Evolutionary conservation across 2,797 vertebrate genomes (phyloP).

Genomic region (Tinamus major): DNA sequence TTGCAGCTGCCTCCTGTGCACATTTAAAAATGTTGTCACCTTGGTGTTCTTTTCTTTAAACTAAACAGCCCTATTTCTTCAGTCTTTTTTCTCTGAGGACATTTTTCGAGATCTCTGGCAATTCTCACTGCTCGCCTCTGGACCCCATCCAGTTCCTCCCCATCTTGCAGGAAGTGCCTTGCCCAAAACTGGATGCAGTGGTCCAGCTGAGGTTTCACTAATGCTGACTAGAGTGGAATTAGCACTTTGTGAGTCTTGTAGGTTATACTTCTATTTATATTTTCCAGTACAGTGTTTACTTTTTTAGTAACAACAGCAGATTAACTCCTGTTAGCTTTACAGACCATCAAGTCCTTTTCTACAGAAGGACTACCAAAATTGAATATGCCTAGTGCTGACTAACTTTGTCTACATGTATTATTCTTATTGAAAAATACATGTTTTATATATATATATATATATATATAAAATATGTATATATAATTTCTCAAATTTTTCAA

Average conservation of each 20-base stretch:
- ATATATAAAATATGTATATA: too few relatives aligned
- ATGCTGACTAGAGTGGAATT: not conserved
- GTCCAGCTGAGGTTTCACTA: not conserved
- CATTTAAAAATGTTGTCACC: not conserved
- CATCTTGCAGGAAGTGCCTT: not conserved
- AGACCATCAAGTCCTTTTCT: not conserved
- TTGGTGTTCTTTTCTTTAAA: not conserved
- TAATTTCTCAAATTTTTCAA: not conserved
- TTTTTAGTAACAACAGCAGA: not conserved
- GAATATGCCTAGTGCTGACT: not conserved
- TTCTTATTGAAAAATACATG: not conserved
- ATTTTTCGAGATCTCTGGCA: constrained; percentile 1
- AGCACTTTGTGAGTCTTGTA: not conserved
- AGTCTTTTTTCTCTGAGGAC: accelerated
- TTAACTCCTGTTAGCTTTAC: not conserved
- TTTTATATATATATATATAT: not conserved
- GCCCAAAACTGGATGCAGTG: not conserved
- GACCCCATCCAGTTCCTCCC: not conserved
- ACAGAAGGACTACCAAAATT: not conserved
- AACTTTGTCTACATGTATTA: not conserved
- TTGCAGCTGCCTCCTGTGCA: not conserved
- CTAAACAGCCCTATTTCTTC: not conserved
- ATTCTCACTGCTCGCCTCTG: not conserved
- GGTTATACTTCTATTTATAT: not conserved
- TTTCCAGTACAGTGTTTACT: not conserved